Conservation (phyloP, 2,797 vertebrate species). For the Lerista edwardsae region DNA sequence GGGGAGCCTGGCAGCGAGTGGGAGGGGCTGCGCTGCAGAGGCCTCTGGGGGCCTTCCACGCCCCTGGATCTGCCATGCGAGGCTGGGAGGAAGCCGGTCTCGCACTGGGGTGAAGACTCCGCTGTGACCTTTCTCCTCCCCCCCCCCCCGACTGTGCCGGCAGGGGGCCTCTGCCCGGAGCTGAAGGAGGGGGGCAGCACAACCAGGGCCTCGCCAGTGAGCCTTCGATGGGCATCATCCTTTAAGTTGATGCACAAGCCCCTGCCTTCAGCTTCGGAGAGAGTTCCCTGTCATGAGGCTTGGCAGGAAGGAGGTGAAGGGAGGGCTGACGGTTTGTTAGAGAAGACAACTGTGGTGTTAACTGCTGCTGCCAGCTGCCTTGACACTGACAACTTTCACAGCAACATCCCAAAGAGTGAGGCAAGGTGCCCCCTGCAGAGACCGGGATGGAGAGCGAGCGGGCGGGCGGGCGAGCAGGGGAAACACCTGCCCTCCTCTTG, state of each 20-base stretch:
- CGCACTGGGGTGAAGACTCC: too few species aligned
- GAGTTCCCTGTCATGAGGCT: not conserved
- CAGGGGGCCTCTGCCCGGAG: too few species aligned
- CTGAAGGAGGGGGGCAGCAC: too few species aligned
- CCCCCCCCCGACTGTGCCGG: too few species aligned
- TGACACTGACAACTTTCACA: not conserved
- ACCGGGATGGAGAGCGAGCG: constrained; percentile 7
- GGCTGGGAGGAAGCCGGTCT: too few species aligned
- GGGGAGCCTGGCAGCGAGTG: too few species aligned
- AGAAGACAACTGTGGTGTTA: constrained; percentile 17
- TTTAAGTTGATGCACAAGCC: not conserved
- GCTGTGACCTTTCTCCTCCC: too few species aligned
- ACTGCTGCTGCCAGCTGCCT: constrained; percentile 18
- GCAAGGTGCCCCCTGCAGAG: constrained; percentile 15
- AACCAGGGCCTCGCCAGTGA: not conserved
- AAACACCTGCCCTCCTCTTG: constrained; percentile 36
- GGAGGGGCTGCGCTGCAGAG: too few species aligned
- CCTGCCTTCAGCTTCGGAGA: not conserved
- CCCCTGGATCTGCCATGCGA: too few species aligned
- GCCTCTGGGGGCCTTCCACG: too few species aligned
- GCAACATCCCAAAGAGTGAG: constrained; percentile 3
- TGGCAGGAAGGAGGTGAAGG: constrained; percentile 7
- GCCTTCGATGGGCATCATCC: too few species aligned
- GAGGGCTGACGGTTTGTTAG: constrained; percentile 7
- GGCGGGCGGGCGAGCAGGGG: too few species aligned